A percentile compares a stretch with the other conserved stretches of the same genome.
These are phyloP conservation scores for Drosophila melanogaster DNA, from an alignment of 1,140 invertebrate species.

Conservation along the genomic window Release_6_plus_ISO1_MT NT_033777.3:15301001-15301500, in stretches of 20 bases:
- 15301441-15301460: conserved; percentile 50
- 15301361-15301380: conserved; percentile 9
- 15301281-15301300: neutral
- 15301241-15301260: conserved; percentile 13
- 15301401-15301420: conserved; percentile 60
- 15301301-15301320: conserved; percentile 18
- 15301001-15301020: conserved; percentile 96
- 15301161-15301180: conserved; percentile 55
- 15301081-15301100: conserved; percentile 13
- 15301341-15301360: conserved; percentile 44
- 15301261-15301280: conserved; percentile 19
- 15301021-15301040: conserved; percentile 99
- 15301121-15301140: conserved; percentile 52
- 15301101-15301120: conserved; percentile 30
- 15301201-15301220: conserved; percentile 68
- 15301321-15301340: conserved; percentile 84
- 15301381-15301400: conserved; percentile 42
- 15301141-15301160: conserved; percentile 60
- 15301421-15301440: conserved; percentile 64
- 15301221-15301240: conserved; percentile 8
- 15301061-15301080: conserved; percentile 98
- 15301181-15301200: conserved; percentile 53
- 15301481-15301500: conserved; percentile 63
- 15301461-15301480: conserved; percentile 34
- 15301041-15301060: conserved; percentile 99